Percentiles rank a stretch among this genome's conserved stretches.
Evolutionary conservation across 2,888 invertebrate species (phyloP).

Genomic region (Phyllotreta striolata): DNA sequence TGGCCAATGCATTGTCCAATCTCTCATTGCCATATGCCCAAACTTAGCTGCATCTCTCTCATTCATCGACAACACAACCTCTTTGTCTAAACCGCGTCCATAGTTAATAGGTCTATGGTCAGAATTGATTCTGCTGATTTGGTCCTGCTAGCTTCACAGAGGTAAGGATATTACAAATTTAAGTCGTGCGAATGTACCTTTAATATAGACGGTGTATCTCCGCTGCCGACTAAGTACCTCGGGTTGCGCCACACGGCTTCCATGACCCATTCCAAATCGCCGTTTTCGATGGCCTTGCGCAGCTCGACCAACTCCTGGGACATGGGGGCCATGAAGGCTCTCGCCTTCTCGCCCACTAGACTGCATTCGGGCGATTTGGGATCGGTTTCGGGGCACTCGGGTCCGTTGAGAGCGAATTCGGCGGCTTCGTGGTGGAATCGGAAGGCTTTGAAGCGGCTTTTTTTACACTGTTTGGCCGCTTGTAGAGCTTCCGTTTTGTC

Average conservation of each 20-base stretch:
- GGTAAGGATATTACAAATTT: not conserved
- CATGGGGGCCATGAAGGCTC: conserved; percentile 75
- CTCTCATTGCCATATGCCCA: no score
- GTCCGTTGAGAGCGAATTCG: conserved; percentile 75
- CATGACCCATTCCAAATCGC: conserved; percentile 70
- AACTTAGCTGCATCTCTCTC: no score
- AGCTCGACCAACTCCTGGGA: conserved; percentile 82
- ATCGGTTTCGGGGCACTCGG: conserved; percentile 59
- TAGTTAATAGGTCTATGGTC: no score
- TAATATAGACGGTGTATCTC: conserved; percentile 90
- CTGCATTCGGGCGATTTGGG: conserved; percentile 37
- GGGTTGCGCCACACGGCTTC: conserved; percentile 86
- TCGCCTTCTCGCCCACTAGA: conserved; percentile 62
- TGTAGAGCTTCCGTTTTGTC: conserved; percentile 79
- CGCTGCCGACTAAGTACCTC: conserved; percentile 82
- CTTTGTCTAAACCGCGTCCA: no score
- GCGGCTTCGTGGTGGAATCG: conserved; percentile 76
- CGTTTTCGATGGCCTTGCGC: conserved; percentile 79
- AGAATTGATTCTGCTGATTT: no score
- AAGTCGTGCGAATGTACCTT: conserved; percentile 68
- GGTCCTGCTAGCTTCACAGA: no score
- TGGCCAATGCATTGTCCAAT: no score
- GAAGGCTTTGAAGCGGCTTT: conserved; percentile 83
- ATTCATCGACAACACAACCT: no score
- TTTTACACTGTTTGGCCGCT: conserved; percentile 77